Evolutionary conservation across 2,797 vertebrate genomes (phyloP), one percentile per base, ranked within the genome.

Genomic region (Micrastur ruficollis): DNA sequence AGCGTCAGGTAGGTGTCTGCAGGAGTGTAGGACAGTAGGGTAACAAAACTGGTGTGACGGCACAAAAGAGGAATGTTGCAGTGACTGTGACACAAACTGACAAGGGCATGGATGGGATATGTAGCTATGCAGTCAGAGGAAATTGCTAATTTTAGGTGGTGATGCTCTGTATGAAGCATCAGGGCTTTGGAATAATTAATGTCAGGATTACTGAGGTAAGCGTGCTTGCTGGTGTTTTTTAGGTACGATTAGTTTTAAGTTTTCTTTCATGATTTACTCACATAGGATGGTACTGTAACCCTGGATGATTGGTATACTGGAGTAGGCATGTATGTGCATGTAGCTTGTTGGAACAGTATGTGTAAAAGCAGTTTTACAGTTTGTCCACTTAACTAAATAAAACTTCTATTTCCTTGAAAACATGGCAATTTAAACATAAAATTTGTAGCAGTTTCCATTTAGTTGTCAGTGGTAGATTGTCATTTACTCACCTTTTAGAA

Each of bases 361-460:
- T 14, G 6, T 67, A 42, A 70, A 67, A 66, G 32, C 46, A 83
- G 19, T 29, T 86, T n/a, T n/a, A n/a, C n/a, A n/a, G n/a, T n/a
- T n/a, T n/a, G n/a, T n/a, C n/a, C n/a, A n/a, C n/a, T n/a, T n/a
- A n/a, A n/a, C n/a, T n/a, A n/a, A n/a, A n/a, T n/a, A n/a, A n/a
- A n/a, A n/a, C n/a, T n/a, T n/a, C n/a, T n/a, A n/a, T n/a, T n/a
- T 79, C 88, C 38, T 56, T 91, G 66, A 85, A 53, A 88, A 55
- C 71, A 40, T 34, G 58, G 12, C 44, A 59, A 59, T 36, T 88
- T 67, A 89, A 74, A 34, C 32, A 47, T 65, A 26, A 68, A 25
- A 42, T 84, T 91, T 93, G 36, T 91, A 68, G n/a, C 23, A 11
- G 25, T 58, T 83, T 79, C 29, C n/a, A 16, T 72, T 53, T 76